phyloP scores from a whole-genome alignment of 1,140 invertebrate genomes.

The Cydia splendana region DNA sequence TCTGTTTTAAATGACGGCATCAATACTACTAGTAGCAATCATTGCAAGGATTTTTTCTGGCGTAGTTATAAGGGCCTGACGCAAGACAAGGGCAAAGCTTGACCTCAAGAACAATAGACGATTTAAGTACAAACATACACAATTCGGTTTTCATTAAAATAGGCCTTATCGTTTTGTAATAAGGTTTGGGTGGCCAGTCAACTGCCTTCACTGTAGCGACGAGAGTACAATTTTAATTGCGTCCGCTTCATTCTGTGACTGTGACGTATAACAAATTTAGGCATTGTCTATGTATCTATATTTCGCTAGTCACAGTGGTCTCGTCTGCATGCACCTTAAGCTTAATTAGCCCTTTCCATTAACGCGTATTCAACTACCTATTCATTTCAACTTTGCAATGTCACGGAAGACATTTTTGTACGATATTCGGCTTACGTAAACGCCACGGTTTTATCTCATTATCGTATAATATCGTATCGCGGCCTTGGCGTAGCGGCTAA shows the following conservation, averaged over 20 bases:
- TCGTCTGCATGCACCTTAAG: neutral
- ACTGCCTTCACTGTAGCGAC: no score
- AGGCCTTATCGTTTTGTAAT: neutral
- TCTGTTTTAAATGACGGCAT: neutral
- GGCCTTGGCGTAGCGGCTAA: slow-evolving; percentile 56
- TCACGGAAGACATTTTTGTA: neutral
- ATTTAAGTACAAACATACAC: neutral
- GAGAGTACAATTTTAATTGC: neutral
- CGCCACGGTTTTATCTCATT: slow-evolving; percentile 25
- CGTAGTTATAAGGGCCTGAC: neutral
- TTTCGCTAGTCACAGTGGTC: neutral
- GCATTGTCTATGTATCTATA: no score
- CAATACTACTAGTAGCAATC: neutral
- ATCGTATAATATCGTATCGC: slow-evolving; percentile 42
- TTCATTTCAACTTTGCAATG: neutral
- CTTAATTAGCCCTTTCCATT: neutral
- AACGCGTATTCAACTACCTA: no score
- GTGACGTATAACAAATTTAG: no score
- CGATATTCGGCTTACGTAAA: slow-evolving; percentile 5
- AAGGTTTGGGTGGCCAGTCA: neutral
- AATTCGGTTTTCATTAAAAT: neutral
- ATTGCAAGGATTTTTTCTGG: neutral
- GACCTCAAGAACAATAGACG: slow-evolving; percentile 8
- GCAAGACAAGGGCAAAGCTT: neutral
- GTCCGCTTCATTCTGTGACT: neutral